A percentile compares a stretch with the other conserved stretches of the same genome.
Evolutionary conservation across 2,113 vertebrate genomes (phyloP).

Genomic region (Prolemur simus): DNA sequence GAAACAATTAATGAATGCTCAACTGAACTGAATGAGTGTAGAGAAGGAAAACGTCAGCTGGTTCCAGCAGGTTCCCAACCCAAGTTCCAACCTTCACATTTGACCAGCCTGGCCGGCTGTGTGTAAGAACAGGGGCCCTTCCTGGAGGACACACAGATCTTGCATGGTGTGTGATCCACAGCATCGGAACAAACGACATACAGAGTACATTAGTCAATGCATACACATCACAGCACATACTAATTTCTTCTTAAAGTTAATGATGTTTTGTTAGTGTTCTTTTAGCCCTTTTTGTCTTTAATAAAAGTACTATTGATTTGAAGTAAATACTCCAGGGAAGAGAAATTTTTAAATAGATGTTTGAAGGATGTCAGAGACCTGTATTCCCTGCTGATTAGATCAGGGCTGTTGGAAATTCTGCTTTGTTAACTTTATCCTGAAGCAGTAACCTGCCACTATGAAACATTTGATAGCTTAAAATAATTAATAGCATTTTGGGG

Average conservation of each 20-base stretch:
- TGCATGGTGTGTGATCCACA: background rate
- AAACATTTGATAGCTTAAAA: background rate
- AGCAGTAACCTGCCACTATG: background rate
- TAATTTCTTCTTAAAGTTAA: background rate
- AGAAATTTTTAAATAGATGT: background rate
- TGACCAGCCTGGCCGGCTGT: background rate
- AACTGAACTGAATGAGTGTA: background rate
- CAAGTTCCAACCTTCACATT: background rate
- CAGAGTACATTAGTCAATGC: background rate
- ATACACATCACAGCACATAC: background rate
- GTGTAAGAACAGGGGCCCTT: background rate
- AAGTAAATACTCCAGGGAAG: background rate
- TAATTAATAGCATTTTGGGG: background rate
- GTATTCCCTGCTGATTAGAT: background rate
- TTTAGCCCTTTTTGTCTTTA: background rate
- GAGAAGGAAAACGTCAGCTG: background rate
- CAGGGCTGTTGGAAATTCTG: background rate
- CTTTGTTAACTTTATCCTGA: background rate
- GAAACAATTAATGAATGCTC: background rate
- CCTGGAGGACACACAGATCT: background rate
- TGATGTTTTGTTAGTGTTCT: background rate
- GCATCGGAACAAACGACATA: background rate
- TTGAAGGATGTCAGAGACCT: background rate
- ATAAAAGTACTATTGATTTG: background rate
- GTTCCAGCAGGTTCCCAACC: background rate